Evolutionary conservation across 2,113 vertebrate genomes (phyloP), one percentile per base, ranked within the genome.

Genomic region (Irena cyanogastra): DNA sequence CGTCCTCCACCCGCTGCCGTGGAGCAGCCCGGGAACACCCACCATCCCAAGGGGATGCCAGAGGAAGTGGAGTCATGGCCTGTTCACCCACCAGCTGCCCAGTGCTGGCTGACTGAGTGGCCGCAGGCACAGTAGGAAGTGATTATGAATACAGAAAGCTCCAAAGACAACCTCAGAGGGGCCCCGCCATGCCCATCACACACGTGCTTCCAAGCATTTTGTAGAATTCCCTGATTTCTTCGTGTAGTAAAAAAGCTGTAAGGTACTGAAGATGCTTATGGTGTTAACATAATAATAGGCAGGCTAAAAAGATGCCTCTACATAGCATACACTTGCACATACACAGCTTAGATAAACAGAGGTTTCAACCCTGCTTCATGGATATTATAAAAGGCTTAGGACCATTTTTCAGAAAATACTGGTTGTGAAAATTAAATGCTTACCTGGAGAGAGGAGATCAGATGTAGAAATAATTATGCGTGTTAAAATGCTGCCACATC

Each of bases 51-150:
- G 35, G 26, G 79, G 23, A 61, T 1, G 4, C 30, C 3, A 2
- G 39, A 89, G 87, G 91, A 95, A 93, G 35, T 0, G 3, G 37
- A 93, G 57, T 87, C 87, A 85, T 0, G 10, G 45, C 56, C 75
- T 15, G 1, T 9, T 90, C 84, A 37, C 44, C 74, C 65, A 69
- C 70, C 6, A 16, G 41, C 81, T 91, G 81, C 77, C 77, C 2
- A 2, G 16, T 9, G 11, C 45, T 6, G 2, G 24, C 87, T 87
- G 70, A 90, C 7, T 3, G 56, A 68, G 35, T 1, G 66, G 45
- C 74, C 2, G 1, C 78, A 69, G 89, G 63, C 94, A 69, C n/a
- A 41, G 72, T 90, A 70, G 80, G 83, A 96, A 95, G 54, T 77
- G 80, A 93, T 93, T 93, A 72, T 4, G 3, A 53, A 35, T 23